Evolutionary conservation across 1,140 invertebrate genomes (phyloP), one percentile per base, ranked within the genome.

Genomic region (Brachionus sp.): DNA sequence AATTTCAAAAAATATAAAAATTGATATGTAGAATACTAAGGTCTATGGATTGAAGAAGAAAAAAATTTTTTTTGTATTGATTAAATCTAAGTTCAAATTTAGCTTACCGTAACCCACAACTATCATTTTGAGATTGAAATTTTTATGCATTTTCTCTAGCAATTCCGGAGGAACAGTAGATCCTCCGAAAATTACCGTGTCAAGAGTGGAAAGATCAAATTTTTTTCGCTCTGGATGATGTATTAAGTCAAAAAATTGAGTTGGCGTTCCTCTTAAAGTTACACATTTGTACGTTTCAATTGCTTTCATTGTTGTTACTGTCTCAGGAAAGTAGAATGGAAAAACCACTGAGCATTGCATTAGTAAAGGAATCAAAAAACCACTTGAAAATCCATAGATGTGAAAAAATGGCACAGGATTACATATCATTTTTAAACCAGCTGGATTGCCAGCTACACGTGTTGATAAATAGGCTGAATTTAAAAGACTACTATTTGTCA

Each of bases 191-290:
- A 70, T 64, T 1, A 39, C 44, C 19, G 9, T 23, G 6, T 91
- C 85, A 44, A 91, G 83, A 0, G 86, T 87, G 4, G 85, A 86
- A 13, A 90, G 44, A 83, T 91, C 86, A 84, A 86, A 88, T 16
- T 86, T 84, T 23, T 85, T 80, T 77, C 89, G 87, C 2, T 88
- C 83, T 1, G 87, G 87, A 44, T 87, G 88, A 77, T 90, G 89
- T 46, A 95, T 85, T 82, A 95, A 90, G 87, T 98, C 95, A 82
- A 98, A 93, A 88, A 94, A 95, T 96, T 98, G 98, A 0, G 96
- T 98, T 3, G 97, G 97, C 0, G 96, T 98, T 13, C 96, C 96
- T 86, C 93, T 94, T n/a, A 94, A 88, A 6, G 93, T 35, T 89
- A 88, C 42, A 93, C 92, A 90, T 92, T 93, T 88, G 93, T 95